Evolutionary conservation across 2,888 invertebrate species (phyloP).

Genomic region (Monochamus alternatus): DNA sequence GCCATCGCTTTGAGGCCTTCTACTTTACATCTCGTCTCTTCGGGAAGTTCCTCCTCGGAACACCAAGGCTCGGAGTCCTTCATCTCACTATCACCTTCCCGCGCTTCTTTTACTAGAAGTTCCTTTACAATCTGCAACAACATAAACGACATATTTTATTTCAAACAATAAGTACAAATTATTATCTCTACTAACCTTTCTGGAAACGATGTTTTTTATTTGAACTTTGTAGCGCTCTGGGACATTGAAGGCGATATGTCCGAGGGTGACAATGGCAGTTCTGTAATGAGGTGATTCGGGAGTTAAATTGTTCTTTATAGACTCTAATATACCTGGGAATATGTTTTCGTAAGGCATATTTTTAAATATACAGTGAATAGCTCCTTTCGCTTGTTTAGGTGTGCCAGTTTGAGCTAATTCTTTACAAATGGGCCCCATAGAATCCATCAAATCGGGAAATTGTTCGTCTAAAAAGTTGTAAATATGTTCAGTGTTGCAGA

Average conservation of each 20-base stretch:
- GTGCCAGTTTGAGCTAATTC: slow-evolving; percentile 91
- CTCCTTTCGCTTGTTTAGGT: slow-evolving; percentile 97
- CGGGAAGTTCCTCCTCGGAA: slow-evolving; percentile 87
- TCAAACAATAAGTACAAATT: too few relatives aligned
- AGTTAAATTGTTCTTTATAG: slow-evolving; percentile 82
- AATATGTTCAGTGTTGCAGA: neutral
- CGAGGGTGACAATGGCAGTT: slow-evolving; percentile 94
- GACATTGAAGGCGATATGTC: slow-evolving; percentile 94
- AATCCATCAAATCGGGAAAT: slow-evolving; percentile 83
- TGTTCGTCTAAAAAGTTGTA: slow-evolving; percentile 76
- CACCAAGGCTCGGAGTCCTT: slow-evolving; percentile 78
- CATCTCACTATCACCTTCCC: slow-evolving; percentile 70
- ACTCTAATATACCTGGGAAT: slow-evolving; percentile 88
- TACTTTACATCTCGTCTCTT: slow-evolving; percentile 93
- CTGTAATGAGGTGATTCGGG: slow-evolving; percentile 88
- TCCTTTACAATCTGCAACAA: slow-evolving; percentile 89
- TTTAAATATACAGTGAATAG: slow-evolving; percentile 92
- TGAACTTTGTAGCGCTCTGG: slow-evolving; percentile 91
- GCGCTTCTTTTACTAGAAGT: slow-evolving; percentile 86
- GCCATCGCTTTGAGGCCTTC: slow-evolving; percentile 98
- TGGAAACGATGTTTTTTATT: slow-evolving; percentile 95
- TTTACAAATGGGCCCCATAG: slow-evolving; percentile 89
- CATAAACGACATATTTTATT: neutral
- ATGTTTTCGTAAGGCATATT: slow-evolving; percentile 86
- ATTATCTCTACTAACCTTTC: slow-evolving; percentile 77